These are phyloP conservation scores for Porites rus DNA, from an alignment of 92 coral and sea anemone species.

Conservation along the genomic window DNA sequence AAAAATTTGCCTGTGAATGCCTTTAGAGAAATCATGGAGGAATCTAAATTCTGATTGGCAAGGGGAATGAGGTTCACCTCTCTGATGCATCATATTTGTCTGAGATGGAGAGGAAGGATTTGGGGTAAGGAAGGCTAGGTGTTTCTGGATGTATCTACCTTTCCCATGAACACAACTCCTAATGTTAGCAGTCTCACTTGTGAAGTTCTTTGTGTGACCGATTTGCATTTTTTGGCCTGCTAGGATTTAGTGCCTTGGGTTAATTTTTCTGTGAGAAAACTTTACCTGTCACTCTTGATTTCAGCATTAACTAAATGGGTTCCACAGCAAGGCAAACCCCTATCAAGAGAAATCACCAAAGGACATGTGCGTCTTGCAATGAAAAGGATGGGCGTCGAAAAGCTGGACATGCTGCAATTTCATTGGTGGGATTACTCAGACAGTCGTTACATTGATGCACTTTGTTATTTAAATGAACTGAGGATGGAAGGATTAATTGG, in stretches of 20 bases:
- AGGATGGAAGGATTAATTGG: constrained; percentile 70
- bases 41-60: no score
- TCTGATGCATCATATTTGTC: no score
- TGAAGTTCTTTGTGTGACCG: no score
- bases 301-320: constrained; percentile 91
- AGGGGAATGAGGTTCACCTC: no score
- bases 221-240: no score
- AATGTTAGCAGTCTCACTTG: no score
- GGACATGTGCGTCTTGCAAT: constrained; percentile 70
- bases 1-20: no score
- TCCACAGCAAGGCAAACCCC: constrained; percentile 70
- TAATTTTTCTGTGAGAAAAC: background rate
- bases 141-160: no score
- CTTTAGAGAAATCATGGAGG: no score
- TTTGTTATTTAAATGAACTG: constrained; percentile 76
- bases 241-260: background rate
- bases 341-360: constrained; percentile 67
- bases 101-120: no score
- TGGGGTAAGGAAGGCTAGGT: no score
- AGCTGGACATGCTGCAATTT: constrained; percentile 88
- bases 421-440: constrained; percentile 97
- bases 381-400: constrained; percentile 86
- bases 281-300: background rate
- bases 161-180: no score
- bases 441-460: constrained; percentile 81